Evolutionary conservation across 1,140 invertebrate species (phyloP), one percentile per base, ranked within the genome.

Genomic region (Leptinotarsa defecta): DNA sequence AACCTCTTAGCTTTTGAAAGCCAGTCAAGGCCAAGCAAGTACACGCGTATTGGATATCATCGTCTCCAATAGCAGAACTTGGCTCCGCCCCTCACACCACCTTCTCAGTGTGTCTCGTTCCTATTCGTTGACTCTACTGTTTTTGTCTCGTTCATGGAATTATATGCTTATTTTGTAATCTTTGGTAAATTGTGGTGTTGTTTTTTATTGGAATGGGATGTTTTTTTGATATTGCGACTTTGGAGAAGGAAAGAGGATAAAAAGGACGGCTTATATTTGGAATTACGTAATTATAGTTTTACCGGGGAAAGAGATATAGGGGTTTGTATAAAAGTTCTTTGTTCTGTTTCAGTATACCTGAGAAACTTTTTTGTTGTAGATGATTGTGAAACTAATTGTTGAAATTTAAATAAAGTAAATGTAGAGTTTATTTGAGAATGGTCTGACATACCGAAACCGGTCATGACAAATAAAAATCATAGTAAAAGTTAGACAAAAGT

Each of bases 231-330:
- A n/a, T 17, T 57, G 13, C 3, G 3, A 15, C n/a, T 17, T 15
- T 6, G n/a, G 52, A 20, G 11, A 8, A 3, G 6, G 63, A 69
- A 73, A 48, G 48, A 52, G 43, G 3, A 73, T 68, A 62, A 75
- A 79, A 79, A 79, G 78, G 78, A 75, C 76, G 57, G 13, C 24
- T 17, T 57, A 57, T 13, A 17, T 17, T 15, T 57, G 20, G 65
- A 73, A 61, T 73, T 69, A 71, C 5, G 3, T 20, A 6, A 17
- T 17, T 48, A 34, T 20, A 22, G 43, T 20, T 15, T 52, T 20
- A 22, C 17, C n/a, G 27, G 43, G 4, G 70, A 71, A 3, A 43
- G 11, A 43, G 34, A 52, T 71, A 64, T 34, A 6, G 43, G 11
- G 11, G n/a, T 63, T 73, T 27, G 11, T 62, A 62, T 22, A 17